Percentiles rank a stretch among this genome's conserved stretches.
Evolutionary conservation across 2,888 invertebrate species (phyloP).

Genomic region (Plebejus melissa): DNA sequence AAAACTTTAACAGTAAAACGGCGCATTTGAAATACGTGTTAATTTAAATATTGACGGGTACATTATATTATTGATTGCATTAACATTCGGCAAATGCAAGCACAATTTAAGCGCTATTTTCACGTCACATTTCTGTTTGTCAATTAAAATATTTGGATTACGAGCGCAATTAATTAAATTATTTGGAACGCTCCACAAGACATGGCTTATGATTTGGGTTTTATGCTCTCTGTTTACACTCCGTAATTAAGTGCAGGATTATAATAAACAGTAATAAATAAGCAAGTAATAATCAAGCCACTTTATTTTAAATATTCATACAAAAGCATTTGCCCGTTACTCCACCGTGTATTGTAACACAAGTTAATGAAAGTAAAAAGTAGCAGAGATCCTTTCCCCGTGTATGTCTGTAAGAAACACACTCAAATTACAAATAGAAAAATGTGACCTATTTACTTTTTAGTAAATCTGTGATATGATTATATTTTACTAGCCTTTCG

Average conservation of each 20-base stretch:
- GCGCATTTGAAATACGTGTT: constrained; percentile 23
- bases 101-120: constrained; percentile 71
- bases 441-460: no score
- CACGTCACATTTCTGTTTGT: constrained; percentile 70
- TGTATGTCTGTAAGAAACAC: no score
- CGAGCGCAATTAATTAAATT: constrained; percentile 54
- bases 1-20: constrained; percentile 19
- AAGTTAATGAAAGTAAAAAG: no score
- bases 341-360: no score
- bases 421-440: no score
- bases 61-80: constrained; percentile 68
- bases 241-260: background rate
- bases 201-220: constrained; percentile 26
- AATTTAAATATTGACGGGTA: constrained; percentile 36
- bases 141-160: constrained; percentile 77
- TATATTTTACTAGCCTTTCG: no score
- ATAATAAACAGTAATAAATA: background rate
- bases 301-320: background rate
- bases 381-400: no score
- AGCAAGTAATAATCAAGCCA: no score
- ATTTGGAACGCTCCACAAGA: constrained; percentile 28
- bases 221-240: background rate
- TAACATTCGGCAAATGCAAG: constrained; percentile 69
- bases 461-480: no score
- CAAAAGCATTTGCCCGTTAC: no score